A percentile compares a stretch with the other conserved stretches of the same genome.
Conservation (phyloP, 2,888 invertebrate species). For the Pandemis cinnamomeana region DNA sequence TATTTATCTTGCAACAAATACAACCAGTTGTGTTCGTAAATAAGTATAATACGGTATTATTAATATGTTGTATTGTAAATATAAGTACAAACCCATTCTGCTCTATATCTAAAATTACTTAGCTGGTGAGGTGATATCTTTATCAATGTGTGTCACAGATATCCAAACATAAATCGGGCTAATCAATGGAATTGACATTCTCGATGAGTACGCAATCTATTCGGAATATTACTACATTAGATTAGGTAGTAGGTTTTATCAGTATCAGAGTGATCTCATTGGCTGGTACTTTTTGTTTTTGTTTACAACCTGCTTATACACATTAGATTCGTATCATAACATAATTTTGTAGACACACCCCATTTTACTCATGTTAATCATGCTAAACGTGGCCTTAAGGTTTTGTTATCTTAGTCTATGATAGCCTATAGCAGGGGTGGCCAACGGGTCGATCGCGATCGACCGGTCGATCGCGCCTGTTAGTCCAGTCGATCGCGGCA, state of each 20-base stretch:
- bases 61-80: too few relatives aligned
- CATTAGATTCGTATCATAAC: background rate
- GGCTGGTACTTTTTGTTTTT: background rate
- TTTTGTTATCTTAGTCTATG: too few relatives aligned
- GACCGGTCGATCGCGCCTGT: too few relatives aligned
- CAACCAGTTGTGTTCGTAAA: too few relatives aligned
- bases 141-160: slow-evolving; percentile 38
- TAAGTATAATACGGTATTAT: background rate
- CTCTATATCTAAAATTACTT: background rate
- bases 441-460: too few relatives aligned
- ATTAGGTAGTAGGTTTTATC: background rate
- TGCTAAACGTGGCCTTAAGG: too few relatives aligned
- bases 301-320: background rate
- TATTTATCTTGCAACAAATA: too few relatives aligned
- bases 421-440: too few relatives aligned
- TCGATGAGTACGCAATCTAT: background rate
- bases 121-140: slow-evolving; percentile 4
- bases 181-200: slow-evolving; percentile 13
- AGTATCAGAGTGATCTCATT: background rate
- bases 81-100: too few relatives aligned
- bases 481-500: too few relatives aligned
- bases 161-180: slow-evolving; percentile 20
- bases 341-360: background rate
- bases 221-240: background rate
- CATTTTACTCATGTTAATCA: background rate